Conservation (phyloP, 2,113 vertebrate species). For the Piprites chloris region DNA sequence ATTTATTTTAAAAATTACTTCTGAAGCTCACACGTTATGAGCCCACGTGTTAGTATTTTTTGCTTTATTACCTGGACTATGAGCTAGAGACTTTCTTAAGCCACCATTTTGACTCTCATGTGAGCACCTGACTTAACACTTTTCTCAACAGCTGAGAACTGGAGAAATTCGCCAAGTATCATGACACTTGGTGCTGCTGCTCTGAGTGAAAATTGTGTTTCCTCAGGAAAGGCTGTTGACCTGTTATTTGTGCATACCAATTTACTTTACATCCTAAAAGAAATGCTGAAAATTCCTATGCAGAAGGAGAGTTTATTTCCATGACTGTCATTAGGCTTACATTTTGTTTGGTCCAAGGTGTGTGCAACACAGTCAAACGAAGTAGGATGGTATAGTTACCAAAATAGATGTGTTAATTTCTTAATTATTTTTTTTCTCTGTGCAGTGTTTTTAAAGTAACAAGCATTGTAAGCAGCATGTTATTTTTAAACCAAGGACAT, state of each 20-base stretch:
- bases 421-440: not conserved
- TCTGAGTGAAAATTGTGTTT: not conserved
- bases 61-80: not conserved
- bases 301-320: not conserved
- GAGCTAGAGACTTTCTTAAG: not conserved
- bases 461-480: slow-evolving; percentile 1
- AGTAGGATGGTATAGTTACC: not conserved
- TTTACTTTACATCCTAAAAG: not conserved
- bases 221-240: not conserved
- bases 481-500: slow-evolving; percentile 62
- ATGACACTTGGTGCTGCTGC: not conserved
- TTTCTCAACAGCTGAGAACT: not conserved
- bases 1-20: not conserved
- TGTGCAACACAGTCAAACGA: not conserved
- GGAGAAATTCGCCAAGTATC: not conserved
- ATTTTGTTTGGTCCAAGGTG: not conserved
- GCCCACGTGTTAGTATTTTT: not conserved
- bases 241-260: not conserved
- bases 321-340: not conserved
- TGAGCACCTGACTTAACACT: not conserved
- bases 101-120: not conserved
- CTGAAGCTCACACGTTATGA: not conserved
- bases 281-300: not conserved
- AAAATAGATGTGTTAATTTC: slow-evolving; percentile 26
- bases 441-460: slow-evolving; percentile 27